Conservation (phyloP, 1,140 invertebrate genomes). For the Drosophila aff. region DNA sequence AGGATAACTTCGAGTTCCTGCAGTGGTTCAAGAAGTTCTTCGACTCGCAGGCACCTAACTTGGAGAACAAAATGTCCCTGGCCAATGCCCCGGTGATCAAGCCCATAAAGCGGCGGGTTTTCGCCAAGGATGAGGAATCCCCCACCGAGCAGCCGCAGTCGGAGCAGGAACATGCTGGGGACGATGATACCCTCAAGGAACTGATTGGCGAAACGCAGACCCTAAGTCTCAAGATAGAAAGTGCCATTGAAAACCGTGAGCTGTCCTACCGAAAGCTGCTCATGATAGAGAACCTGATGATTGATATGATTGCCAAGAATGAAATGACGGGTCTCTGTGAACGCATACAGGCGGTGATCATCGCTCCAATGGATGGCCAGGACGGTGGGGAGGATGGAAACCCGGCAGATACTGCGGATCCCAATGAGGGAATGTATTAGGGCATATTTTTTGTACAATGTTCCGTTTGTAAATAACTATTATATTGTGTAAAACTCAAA, state of each 20-base stretch:
- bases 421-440: constrained; percentile 50
- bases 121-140: constrained; percentile 25
- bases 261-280: constrained; percentile 62
- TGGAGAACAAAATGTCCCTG: constrained; percentile 64
- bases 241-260: constrained; percentile 47
- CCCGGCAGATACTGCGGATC: constrained; percentile 4
- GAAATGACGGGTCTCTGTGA: constrained; percentile 53
- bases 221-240: constrained; percentile 16
- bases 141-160: background rate
- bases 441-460: background rate
- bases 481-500: constrained; percentile 25
- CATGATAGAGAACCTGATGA: constrained; percentile 53
- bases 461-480: constrained; percentile 25
- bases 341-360: constrained; percentile 58
- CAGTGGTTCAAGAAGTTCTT: constrained; percentile 99
- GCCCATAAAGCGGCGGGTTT: constrained; percentile 44
- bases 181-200: constrained; percentile 3
- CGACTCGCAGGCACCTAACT: constrained; percentile 91
- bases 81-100: constrained; percentile 48
- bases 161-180: background rate
- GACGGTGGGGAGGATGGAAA: background rate
- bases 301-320: constrained; percentile 31
- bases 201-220: constrained; percentile 32
- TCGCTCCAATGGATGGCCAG: constrained; percentile 36
- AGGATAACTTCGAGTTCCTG: constrained; percentile 99